Conservation (phyloP, 2,113 vertebrate species). For the Rattus norvegicus region GRCr8 NC_086019.1:36230501-36231000, state of each 20-base stretch:
- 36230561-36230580: accelerated
- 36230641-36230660: no score
- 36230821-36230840: not conserved
- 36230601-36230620: accelerated
- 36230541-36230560: accelerated
- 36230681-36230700: no score
- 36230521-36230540: not conserved
- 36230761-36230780: no score
- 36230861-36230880: not conserved
- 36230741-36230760: not conserved
- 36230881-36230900: not conserved
- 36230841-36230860: not conserved
- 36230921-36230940: not conserved
- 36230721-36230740: no score
- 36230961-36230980: not conserved
- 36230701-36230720: no score
- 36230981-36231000: not conserved
- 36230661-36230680: no score
- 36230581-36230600: not conserved
- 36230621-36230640: not conserved
- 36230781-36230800: not conserved
- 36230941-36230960: no score
- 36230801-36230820: not conserved
- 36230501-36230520: not conserved
- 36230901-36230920: not conserved